Conservation (phyloP, 2,113 vertebrate genomes). For the Callipepla californica region DNA sequence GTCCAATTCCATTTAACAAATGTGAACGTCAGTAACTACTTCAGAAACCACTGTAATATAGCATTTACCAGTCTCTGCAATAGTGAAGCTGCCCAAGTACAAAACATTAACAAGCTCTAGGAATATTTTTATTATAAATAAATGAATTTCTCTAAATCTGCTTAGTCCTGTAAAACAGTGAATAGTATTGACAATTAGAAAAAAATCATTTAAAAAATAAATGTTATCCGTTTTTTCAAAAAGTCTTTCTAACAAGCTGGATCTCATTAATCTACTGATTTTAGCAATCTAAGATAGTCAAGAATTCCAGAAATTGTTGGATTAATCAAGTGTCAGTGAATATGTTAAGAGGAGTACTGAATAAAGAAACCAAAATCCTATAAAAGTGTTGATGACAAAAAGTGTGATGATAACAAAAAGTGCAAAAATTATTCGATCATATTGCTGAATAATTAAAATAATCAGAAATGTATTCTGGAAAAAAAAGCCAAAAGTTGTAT, state of each 20-base stretch:
- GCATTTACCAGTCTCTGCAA: not conserved
- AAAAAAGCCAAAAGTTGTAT: constrained; percentile 48
- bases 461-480: constrained; percentile 45
- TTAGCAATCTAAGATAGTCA: constrained; percentile 5
- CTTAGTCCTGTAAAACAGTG: not conserved
- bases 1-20: not conserved
- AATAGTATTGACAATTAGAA: not conserved
- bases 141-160: not conserved
- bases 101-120: not conserved
- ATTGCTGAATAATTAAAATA: constrained; percentile 44
- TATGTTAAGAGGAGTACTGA: not conserved
- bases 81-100: not conserved
- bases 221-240: not conserved
- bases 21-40: fast-evolving
- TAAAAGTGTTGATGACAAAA: not conserved
- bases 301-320: not conserved
- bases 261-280: constrained; percentile 19
- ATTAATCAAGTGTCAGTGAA: constrained; percentile 21
- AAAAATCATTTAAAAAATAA: not conserved
- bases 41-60: fast-evolving
- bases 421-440: constrained; percentile 39
- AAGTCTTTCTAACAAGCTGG: not conserved
- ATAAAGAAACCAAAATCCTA: constrained; percentile 9
- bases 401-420: not conserved
- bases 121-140: not conserved